These are phyloP conservation scores for Conistra vaccinii DNA, from an alignment of 2,888 invertebrate genomes.

Conservation along the genomic window DNA sequence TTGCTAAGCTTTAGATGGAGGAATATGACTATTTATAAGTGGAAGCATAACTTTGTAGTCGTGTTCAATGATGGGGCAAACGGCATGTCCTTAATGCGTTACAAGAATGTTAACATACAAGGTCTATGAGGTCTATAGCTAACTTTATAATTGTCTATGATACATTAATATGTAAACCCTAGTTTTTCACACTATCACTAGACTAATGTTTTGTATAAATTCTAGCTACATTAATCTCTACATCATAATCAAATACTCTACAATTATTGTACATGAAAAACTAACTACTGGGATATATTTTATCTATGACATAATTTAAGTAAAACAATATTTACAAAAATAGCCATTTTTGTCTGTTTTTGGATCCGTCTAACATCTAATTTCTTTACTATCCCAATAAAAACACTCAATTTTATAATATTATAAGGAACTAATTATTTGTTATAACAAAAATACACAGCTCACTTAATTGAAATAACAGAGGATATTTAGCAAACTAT, in stretches of 20 bases:
- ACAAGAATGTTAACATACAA: slow-evolving; percentile 79
- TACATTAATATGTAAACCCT: slow-evolving; percentile 84
- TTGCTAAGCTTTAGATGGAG: slow-evolving; percentile 61
- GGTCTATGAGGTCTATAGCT: slow-evolving; percentile 80
- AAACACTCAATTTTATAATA: slow-evolving; percentile 69
- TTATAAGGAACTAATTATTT: slow-evolving; percentile 78
- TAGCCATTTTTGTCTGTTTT: slow-evolving; percentile 86
- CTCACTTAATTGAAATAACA: slow-evolving; percentile 70
- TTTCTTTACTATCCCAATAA: slow-evolving; percentile 74
- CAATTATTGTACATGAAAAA: slow-evolving; percentile 90
- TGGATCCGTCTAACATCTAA: slow-evolving; percentile 81
- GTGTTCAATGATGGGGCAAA: slow-evolving; percentile 63
- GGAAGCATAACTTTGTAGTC: slow-evolving; percentile 68
- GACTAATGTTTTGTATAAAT: slow-evolving; percentile 89
- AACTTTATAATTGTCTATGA: slow-evolving; percentile 82
- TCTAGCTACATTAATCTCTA: slow-evolving; percentile 86
- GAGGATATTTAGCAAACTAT: slow-evolving; percentile 65
- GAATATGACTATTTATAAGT: slow-evolving; percentile 44
- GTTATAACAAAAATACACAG: slow-evolving; percentile 73
- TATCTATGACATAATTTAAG: slow-evolving; percentile 89
- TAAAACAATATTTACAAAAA: slow-evolving; percentile 90
- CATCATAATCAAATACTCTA: slow-evolving; percentile 86
- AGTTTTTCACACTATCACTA: slow-evolving; percentile 85
- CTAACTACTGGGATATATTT: slow-evolving; percentile 88
- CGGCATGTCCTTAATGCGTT: slow-evolving; percentile 74